phyloP scores from a whole-genome alignment of 1,140 invertebrate species.

The Drosophila virilis region DNA sequence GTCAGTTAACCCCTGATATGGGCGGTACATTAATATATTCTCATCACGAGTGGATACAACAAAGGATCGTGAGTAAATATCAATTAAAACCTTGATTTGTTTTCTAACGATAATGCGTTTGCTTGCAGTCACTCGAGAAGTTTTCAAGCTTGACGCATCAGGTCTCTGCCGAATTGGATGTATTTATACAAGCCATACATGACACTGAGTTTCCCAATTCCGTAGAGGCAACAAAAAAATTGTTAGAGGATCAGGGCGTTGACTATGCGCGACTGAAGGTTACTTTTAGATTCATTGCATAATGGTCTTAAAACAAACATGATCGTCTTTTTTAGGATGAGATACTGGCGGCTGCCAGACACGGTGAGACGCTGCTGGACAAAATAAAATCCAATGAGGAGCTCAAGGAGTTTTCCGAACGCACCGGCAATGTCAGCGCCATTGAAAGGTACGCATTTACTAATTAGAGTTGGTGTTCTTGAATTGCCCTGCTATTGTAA shows the following conservation, averaged over 20 bases:
- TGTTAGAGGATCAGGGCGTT: conserved; percentile 88
- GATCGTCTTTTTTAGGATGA: conserved; percentile 86
- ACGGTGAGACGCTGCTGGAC: conserved; percentile 92
- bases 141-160: conserved; percentile 95
- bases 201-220: conserved; percentile 94
- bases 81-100: neutral
- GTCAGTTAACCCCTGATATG: conserved; percentile 94
- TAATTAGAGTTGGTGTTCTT: conserved; percentile 36
- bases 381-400: conserved; percentile 87
- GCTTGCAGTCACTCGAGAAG: conserved; percentile 94
- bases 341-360: conserved; percentile 91
- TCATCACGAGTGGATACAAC: conserved; percentile 98
- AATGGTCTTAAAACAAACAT: neutral
- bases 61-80: conserved; percentile 92
- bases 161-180: conserved; percentile 92
- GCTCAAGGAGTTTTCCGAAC: conserved; percentile 86
- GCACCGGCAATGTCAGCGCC: conserved; percentile 95
- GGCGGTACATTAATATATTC: conserved; percentile 95
- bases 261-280: conserved; percentile 89
- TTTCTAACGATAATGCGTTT: neutral
- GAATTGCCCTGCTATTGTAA: conserved; percentile 29
- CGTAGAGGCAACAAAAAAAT: conserved; percentile 89
- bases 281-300: neutral
- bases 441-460: conserved; percentile 90
- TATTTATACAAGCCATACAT: conserved; percentile 92